Conservation (phyloP, 2,113 vertebrate genomes). For the Engystomops pustulosus region DNA sequence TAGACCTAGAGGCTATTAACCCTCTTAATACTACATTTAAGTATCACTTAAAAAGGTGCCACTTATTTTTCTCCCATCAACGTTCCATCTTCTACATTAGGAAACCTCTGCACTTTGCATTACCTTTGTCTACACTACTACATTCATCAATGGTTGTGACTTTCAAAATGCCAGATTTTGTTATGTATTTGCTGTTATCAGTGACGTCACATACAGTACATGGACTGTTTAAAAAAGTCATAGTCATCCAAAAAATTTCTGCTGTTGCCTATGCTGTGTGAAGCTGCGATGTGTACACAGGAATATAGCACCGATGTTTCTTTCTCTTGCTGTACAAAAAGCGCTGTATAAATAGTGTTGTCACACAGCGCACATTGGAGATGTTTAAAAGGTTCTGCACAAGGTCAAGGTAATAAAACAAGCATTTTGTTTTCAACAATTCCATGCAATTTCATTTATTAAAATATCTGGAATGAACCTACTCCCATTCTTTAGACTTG, state of each 20-base stretch:
- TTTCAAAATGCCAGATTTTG: no score
- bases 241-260: background rate
- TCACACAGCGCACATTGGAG: background rate
- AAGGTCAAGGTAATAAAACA: slow-evolving; percentile 48
- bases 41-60: no score
- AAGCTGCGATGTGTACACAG: background rate
- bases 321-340: background rate
- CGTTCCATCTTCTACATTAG: no score
- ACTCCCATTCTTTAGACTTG: slow-evolving; percentile 18
- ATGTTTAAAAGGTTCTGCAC: slow-evolving; percentile 9
- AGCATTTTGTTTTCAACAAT: slow-evolving; percentile 41
- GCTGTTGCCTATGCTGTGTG: background rate
- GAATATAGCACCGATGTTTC: background rate
- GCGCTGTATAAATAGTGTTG: background rate
- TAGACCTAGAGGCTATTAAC: no score
- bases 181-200: no score
- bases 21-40: no score
- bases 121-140: no score
- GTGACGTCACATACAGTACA: no score
- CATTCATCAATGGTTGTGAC: no score
- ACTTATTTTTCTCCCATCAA: no score
- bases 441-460: slow-evolving; percentile 38
- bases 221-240: no score
- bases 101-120: no score
- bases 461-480: slow-evolving; percentile 21